A percentile compares a stretch with the other conserved stretches of the same genome.
phyloP scores from a whole-genome alignment of 2,113 vertebrate genomes.

The Pseudonaja textilis region DNA sequence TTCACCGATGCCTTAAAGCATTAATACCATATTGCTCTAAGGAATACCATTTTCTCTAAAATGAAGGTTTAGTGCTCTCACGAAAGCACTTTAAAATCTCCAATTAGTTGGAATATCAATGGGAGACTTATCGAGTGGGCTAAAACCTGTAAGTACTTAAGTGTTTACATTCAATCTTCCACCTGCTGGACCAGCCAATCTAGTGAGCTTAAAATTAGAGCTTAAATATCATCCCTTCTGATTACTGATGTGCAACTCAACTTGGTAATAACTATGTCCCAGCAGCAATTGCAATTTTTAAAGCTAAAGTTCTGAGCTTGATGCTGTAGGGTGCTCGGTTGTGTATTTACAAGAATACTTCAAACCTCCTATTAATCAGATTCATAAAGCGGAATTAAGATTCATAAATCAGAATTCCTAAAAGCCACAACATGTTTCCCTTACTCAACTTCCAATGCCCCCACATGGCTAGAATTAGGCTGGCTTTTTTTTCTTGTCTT shows the following conservation, averaged over 20 bases:
- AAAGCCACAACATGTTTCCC: neutral
- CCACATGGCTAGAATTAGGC: neutral
- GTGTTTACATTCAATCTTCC: neutral
- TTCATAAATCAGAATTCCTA: neutral
- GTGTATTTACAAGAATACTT: neutral
- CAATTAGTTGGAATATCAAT: neutral
- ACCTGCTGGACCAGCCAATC: neutral
- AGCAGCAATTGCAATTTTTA: neutral
- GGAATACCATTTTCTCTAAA: neutral
- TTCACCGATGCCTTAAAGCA: neutral
- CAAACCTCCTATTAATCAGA: too few relatives aligned
- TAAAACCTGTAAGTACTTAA: neutral
- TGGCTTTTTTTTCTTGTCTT: neutral
- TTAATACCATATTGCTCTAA: neutral
- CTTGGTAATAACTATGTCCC: neutral
- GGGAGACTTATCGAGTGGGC: neutral
- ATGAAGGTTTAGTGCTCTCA: neutral
- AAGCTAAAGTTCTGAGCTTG: neutral
- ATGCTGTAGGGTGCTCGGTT: neutral
- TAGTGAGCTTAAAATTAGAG: neutral
- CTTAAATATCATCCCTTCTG: neutral
- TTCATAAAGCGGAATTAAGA: neutral
- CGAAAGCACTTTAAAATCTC: neutral
- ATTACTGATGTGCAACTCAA: neutral
- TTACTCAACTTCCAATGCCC: neutral